Conservation (phyloP, 2,797 vertebrate genomes). For the Myripristis jacobus region DNA sequence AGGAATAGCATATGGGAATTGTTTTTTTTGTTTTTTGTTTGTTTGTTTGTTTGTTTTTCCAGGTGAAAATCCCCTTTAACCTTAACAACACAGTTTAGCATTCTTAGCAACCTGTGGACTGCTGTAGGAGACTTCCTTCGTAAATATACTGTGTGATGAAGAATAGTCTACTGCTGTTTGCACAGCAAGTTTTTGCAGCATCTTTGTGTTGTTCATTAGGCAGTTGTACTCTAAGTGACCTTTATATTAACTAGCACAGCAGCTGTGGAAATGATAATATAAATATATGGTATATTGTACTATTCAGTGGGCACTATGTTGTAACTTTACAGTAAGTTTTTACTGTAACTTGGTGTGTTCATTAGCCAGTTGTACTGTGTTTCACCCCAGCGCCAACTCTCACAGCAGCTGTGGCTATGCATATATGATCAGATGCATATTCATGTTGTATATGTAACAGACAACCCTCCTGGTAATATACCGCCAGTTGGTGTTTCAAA, state of each 20-base stretch:
- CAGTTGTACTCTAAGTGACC: conserved; percentile 64
- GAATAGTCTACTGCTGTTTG: neutral
- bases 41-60: too few relatives aligned
- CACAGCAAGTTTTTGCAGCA: neutral
- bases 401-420: conserved; percentile 47
- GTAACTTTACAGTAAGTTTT: conserved; percentile 34
- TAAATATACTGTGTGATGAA: conserved; percentile 49
- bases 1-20: neutral
- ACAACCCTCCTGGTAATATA: conserved; percentile 43
- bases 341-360: conserved; percentile 66
- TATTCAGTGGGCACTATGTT: conserved; percentile 54
- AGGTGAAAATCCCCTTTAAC: too few relatives aligned
- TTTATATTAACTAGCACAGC: conserved; percentile 68
- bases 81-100: too few relatives aligned
- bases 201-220: conserved; percentile 46
- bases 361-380: conserved; percentile 66
- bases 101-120: conserved; percentile 16
- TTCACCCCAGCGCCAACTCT: conserved; percentile 56
- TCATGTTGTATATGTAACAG: conserved; percentile 42
- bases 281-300: conserved; percentile 57
- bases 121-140: conserved; percentile 36
- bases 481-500: conserved; percentile 55
- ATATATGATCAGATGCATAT: conserved; percentile 61
- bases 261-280: conserved; percentile 57
- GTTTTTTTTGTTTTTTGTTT: neutral